These are phyloP conservation scores for Anthopleura xanthogrammica DNA, from an alignment of 92 coral and sea anemone species.

Conservation along the genomic window DNA sequence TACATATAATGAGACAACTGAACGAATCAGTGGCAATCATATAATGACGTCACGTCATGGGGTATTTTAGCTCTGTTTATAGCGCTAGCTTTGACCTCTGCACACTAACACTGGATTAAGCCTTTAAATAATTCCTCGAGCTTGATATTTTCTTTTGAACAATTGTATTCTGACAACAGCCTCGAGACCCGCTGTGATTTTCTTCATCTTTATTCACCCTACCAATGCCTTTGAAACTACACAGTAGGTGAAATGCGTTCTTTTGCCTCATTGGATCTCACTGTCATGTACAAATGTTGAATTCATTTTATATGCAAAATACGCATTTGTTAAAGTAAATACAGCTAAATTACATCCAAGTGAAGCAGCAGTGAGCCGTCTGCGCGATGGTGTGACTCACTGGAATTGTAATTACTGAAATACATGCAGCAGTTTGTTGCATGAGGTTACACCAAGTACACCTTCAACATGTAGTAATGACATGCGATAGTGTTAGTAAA, in stretches of 20 bases:
- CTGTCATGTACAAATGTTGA: slow-evolving; percentile 1
- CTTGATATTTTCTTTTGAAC: not conserved
- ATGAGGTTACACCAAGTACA: not conserved
- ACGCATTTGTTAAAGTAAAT: slow-evolving; percentile 11
- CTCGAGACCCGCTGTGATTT: slow-evolving; percentile 20
- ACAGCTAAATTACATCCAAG: not conserved
- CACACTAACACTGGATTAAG: too few relatives aligned
- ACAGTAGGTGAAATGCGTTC: slow-evolving; percentile 16
- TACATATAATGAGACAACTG: not conserved
- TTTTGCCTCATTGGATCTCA: slow-evolving; percentile 16
- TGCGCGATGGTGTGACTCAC: not conserved
- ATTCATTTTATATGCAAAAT: slow-evolving; percentile 22
- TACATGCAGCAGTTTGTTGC: not conserved
- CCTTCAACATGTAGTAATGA: not conserved
- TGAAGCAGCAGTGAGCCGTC: not conserved
- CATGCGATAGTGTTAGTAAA: slow-evolving; percentile 14
- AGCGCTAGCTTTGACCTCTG: too few relatives aligned
- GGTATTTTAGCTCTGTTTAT: not conserved
- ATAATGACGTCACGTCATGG: not conserved
- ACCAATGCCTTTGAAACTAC: slow-evolving; percentile 9
- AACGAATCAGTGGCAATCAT: not conserved
- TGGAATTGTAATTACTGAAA: not conserved
- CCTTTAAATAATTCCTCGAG: not conserved
- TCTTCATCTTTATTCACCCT: slow-evolving; percentile 4
- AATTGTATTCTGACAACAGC: not conserved